These are phyloP conservation scores for Pristionchus fissidentatus DNA, from an alignment of 2,888 invertebrate species.

Conservation along the genomic window DNA sequence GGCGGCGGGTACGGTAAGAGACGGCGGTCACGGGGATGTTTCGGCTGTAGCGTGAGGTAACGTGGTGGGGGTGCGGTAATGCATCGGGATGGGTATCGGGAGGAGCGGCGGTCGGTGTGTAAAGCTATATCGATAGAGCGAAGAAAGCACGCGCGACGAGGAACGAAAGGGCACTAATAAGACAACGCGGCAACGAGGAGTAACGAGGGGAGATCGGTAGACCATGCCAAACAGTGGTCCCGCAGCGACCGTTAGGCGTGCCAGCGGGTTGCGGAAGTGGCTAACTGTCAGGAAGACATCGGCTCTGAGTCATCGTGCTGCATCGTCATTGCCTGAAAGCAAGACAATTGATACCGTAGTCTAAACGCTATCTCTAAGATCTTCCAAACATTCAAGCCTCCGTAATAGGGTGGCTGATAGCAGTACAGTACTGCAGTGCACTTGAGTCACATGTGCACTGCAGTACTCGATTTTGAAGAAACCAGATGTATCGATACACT, in stretches of 20 bases:
- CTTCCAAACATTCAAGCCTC: neutral
- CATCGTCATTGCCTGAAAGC: neutral
- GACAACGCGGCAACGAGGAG: neutral
- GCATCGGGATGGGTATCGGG: conserved; percentile 29
- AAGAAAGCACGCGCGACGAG: neutral
- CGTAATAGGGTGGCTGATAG: neutral
- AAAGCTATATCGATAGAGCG: neutral
- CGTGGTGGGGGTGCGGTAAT: neutral
- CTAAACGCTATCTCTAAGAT: neutral
- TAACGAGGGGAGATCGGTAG: neutral
- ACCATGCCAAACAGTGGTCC: neutral
- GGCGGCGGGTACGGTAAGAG: neutral
- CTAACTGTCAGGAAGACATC: conserved; percentile 14
- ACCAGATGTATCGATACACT: no score
- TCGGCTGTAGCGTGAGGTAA: neutral
- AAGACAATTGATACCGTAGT: neutral
- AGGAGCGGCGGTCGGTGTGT: neutral
- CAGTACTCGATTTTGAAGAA: no score
- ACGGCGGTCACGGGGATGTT: neutral
- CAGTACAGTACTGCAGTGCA: neutral
- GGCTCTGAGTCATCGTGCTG: neutral
- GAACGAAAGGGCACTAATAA: neutral
- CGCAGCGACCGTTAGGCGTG: neutral
- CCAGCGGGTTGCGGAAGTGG: neutral
- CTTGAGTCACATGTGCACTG: neutral